Conservation (phyloP, 2,113 vertebrate species). For the Abramis brama region DNA sequence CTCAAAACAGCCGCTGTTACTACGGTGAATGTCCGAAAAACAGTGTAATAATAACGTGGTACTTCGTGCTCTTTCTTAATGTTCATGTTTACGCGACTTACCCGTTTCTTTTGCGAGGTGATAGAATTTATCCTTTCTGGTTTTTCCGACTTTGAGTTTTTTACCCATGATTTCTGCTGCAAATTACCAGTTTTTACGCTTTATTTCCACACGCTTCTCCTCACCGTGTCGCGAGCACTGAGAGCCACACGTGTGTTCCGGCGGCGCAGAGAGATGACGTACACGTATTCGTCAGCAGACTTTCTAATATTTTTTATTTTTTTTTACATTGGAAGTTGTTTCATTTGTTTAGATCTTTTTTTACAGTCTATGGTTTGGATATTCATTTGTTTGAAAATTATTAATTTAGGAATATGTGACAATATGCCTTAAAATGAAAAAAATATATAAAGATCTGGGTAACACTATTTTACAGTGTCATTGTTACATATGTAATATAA, state of each 20-base stretch:
- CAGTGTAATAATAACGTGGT: background rate
- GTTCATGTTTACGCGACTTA: constrained; percentile 62
- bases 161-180: constrained; percentile 84
- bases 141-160: constrained; percentile 92
- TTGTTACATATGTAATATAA: too few relatives aligned
- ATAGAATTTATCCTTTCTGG: constrained; percentile 94
- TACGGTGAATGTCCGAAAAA: background rate
- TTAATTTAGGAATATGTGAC: rapidly evolving
- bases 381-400: too few relatives aligned
- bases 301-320: too few relatives aligned
- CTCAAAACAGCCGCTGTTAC: background rate
- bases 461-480: too few relatives aligned
- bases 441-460: too few relatives aligned
- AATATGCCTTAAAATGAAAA: too few relatives aligned
- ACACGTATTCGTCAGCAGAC: background rate
- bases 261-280: constrained; percentile 7
- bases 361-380: too few relatives aligned
- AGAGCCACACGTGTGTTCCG: constrained; percentile 11
- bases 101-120: constrained; percentile 96
- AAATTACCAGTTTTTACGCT: background rate
- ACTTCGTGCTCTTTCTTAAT: background rate
- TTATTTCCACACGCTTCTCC: background rate
- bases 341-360: too few relatives aligned
- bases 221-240: background rate
- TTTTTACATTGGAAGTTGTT: too few relatives aligned